Percentiles rank a stretch among this genome's conserved stretches.
phyloP scores from a whole-genome alignment of 1,140 invertebrate genomes.

The Lamellibrachia luymesi region DNA sequence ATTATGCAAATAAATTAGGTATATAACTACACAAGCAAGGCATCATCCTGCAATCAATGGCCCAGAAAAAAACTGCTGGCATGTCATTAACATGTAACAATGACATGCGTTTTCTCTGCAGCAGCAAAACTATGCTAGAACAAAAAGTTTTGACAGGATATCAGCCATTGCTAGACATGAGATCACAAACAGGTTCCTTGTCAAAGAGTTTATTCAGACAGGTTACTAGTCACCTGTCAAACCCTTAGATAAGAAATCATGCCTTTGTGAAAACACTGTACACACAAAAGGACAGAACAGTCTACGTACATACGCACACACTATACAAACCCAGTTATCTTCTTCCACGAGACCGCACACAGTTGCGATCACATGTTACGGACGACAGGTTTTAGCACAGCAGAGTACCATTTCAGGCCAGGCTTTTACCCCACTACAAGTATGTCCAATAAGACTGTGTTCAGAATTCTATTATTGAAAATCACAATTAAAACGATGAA shows the following conservation, averaged over 20 bases:
- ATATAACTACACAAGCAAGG: not conserved
- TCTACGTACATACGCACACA: not conserved
- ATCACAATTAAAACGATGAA: not conserved
- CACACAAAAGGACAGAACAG: not conserved
- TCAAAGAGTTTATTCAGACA: not conserved
- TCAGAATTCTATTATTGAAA: not conserved
- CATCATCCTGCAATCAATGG: not conserved
- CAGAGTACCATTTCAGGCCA: slow-evolving; percentile 3
- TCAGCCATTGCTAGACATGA: not conserved
- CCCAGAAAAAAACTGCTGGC: not conserved
- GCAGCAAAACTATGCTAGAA: not conserved
- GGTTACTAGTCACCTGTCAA: not conserved
- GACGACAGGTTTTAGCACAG: not conserved
- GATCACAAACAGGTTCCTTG: not conserved
- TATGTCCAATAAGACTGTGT: not conserved
- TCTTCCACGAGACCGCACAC: not conserved
- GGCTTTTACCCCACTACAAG: slow-evolving; percentile 3
- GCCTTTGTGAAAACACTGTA: not conserved
- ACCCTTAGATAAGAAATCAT: not conserved
- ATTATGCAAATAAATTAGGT: not conserved
- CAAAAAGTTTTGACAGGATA: not conserved
- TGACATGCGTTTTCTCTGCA: not conserved
- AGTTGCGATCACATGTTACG: not conserved
- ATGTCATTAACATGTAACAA: not conserved
- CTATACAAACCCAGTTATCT: slow-evolving; percentile 1